A percentile compares a stretch with the other conserved stretches of the same genome.
These are phyloP conservation scores for Aspidapion aeneum DNA, from an alignment of 2,888 invertebrate genomes.

Conservation along the genomic window DNA sequence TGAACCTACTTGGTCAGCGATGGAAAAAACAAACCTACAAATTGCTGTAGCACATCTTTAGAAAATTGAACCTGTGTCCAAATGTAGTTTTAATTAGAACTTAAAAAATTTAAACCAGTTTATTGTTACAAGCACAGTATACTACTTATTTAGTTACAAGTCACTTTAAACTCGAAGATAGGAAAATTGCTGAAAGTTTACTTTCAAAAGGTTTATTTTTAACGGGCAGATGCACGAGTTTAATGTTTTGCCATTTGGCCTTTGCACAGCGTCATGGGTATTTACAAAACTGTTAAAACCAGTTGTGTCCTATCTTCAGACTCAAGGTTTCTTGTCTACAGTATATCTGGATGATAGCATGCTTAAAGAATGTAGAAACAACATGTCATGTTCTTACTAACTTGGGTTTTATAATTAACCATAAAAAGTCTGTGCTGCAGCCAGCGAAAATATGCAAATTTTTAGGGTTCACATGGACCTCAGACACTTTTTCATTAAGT, in stretches of 20 bases:
- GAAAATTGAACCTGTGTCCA: background rate
- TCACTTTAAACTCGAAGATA: background rate
- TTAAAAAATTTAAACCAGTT: background rate
- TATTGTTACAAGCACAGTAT: background rate
- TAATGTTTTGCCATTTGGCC: slow-evolving; percentile 2
- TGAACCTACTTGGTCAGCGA: too few species aligned
- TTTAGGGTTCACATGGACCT: background rate
- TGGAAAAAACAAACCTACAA: background rate
- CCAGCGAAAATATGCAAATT: slow-evolving; percentile 2
- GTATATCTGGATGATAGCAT: slow-evolving; percentile 9
- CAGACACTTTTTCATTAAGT: background rate
- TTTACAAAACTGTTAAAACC: slow-evolving; percentile 13
- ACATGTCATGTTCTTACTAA: background rate
- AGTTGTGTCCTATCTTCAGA: slow-evolving; percentile 1
- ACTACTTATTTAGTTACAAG: too few species aligned
- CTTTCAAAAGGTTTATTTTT: slow-evolving; percentile 4
- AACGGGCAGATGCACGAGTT: background rate
- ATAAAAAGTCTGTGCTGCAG: background rate
- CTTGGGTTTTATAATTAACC: slow-evolving; percentile 6
- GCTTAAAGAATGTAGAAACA: background rate
- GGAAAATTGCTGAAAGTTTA: background rate
- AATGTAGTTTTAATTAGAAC: background rate
- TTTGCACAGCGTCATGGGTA: slow-evolving; percentile 5
- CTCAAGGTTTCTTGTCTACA: slow-evolving; percentile 4
- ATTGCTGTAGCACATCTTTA: background rate